Base-by-base conservation (phyloP, 1,140 invertebrate species). In the Homalodisca vitripennis region DNA sequence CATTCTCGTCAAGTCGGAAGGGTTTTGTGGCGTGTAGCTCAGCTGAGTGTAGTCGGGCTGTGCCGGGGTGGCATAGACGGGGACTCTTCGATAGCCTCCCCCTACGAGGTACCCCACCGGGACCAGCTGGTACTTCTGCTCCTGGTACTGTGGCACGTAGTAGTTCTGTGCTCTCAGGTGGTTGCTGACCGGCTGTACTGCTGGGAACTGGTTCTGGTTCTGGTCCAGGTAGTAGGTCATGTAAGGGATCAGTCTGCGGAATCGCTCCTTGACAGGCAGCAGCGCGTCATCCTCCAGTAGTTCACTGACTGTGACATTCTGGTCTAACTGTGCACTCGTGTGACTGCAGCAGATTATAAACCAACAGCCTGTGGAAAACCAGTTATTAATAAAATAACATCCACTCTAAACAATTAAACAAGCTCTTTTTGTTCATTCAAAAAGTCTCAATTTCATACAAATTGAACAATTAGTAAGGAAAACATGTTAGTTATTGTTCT, bases 141-240 rank as follows among this genome's bases (percentile, higher is more conserved):
- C 12, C 27, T 60, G 12, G 0, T 46, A 60, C 26, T 57, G 67
- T 29, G 29, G 69, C 47, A 34, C 53, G 53, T 32, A 20, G 20
- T 67, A 46, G 10, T 51, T 26, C 29, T 34, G 69, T 32, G 46
- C 27, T 51, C 46, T 31, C 1, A 12, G 14, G 22, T 47, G 32
- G 6, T 27, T 20, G 20, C 29, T 2, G 1, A 66, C 17, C 2
- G 65, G 65, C 10, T 20, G 3, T 64, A 17, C 3, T 22, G 47
- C 20, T 22, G 22, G 17, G 66, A 53, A 51, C 48, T 67, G 46
- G 30, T 32, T 29, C 3, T 24, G 30, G 10, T 32, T 41, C 86
- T 87, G 87, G 0, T 87, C 84, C 22, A 89, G 81, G 76, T 92
- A 92, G 77, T 88, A 92, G 32, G 88, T 91, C 85, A 91, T 90